Evolutionary conservation across 2,888 invertebrate genomes (phyloP).

Genomic region (Phragmatobia fuliginosa): DNA sequence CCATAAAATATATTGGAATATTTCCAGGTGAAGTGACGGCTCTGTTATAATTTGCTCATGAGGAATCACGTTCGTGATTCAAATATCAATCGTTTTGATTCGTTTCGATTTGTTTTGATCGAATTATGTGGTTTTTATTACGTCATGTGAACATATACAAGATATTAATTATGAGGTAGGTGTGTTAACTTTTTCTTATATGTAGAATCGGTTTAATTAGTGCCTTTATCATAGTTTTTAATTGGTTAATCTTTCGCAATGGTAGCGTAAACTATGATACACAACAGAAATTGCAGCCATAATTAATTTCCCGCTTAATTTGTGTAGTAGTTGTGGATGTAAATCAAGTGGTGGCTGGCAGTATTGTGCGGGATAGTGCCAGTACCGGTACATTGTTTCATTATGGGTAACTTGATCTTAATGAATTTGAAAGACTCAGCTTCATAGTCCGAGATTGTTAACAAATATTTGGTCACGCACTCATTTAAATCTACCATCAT

Average conservation of each 20-base stretch:
- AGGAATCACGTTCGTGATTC: constrained; percentile 36
- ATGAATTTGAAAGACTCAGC: neutral
- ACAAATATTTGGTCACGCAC: neutral
- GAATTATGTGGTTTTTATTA: no score
- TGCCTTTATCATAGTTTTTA: constrained; percentile 11
- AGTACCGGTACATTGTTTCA: constrained; percentile 24
- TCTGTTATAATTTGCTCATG: constrained; percentile 39
- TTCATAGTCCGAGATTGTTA: neutral
- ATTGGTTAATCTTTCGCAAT: constrained; percentile 18
- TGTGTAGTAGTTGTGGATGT: constrained; percentile 68
- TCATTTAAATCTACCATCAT: neutral
- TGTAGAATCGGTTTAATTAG: neutral
- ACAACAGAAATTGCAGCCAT: constrained; percentile 70
- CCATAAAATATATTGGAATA: constrained; percentile 71
- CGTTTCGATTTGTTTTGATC: no score
- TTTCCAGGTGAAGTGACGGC: constrained; percentile 65
- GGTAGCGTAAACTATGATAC: constrained; percentile 36
- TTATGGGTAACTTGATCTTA: constrained; percentile 20
- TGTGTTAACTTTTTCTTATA: neutral
- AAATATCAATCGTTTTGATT: constrained; percentile 61
- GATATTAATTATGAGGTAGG: neutral
- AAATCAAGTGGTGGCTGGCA: constrained; percentile 59
- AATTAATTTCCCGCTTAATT: constrained; percentile 82
- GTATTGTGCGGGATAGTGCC: constrained; percentile 16
- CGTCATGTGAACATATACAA: neutral